Evolutionary conservation across 2,888 invertebrate genomes (phyloP).

Genomic region (Conomelus anceps): DNA sequence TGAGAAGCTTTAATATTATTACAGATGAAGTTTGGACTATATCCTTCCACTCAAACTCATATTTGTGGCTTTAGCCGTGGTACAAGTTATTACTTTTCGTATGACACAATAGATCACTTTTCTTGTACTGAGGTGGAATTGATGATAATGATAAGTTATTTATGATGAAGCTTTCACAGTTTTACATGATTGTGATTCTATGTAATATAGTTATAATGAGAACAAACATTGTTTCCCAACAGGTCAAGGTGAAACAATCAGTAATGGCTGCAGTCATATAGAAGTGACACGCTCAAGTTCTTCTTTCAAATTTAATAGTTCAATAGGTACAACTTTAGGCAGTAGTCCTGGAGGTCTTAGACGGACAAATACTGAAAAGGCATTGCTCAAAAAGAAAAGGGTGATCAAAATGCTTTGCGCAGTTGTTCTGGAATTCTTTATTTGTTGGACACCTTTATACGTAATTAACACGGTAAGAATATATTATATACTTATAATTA

Average conservation of each 20-base stretch:
- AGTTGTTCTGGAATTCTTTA: conserved; percentile 61
- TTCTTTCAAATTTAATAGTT: background rate
- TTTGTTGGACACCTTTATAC: conserved; percentile 62
- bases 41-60: too few species aligned
- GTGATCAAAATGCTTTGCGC: conserved; percentile 59
- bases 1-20: too few species aligned
- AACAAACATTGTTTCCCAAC: too few species aligned
- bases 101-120: too few species aligned
- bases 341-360: conserved; percentile 34
- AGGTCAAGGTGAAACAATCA: background rate
- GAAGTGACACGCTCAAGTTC: conserved; percentile 1
- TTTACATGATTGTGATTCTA: background rate
- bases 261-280: background rate
- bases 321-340: background rate
- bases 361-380: conserved; percentile 47
- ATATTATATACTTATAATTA: too few species aligned
- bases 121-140: too few species aligned
- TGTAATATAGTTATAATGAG: background rate
- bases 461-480: conserved; percentile 49
- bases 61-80: too few species aligned
- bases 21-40: too few species aligned
- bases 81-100: too few species aligned
- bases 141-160: too few species aligned
- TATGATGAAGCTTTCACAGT: background rate
- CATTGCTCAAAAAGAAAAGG: conserved; percentile 44